Evolutionary conservation across 2,113 vertebrate species (phyloP), one percentile per base, ranked within the genome.

Genomic region (Mus musculus): DNA sequence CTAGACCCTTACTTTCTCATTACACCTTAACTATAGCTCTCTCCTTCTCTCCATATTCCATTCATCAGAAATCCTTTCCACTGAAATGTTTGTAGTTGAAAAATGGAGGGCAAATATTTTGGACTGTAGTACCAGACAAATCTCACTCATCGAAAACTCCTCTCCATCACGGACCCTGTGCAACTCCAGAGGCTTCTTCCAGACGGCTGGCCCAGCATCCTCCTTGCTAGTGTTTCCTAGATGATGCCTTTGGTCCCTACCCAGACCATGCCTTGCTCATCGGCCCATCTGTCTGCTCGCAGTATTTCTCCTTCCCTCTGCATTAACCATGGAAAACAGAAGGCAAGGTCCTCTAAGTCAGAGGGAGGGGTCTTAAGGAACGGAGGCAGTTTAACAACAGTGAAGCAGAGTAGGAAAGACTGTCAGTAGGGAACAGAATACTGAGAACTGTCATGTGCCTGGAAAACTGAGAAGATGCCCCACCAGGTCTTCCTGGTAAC

Each of bases 341-440:
- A 88, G 61, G 30, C 61, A 75, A n/a, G 26, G 63, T 61, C 2
- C 72, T 54, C 7, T 67, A 80, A 81, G 90, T 84, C 28, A 78
- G 86, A 87, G 30, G 49, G 33, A 30, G 22, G 13, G 11, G 1
- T 52, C n/a, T 49, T 81, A 28, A 93, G 22, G 52, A 89, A 88
- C 71, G 24, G 22, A 24, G 88, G 26, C 63, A 90, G 77, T 24
- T 76, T 33, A 13, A 10, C 56, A 59, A 12, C 56, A 82, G 72
- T 54, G 61, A 82, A 82, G 61, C n/a, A 69, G 14, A 49, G 59
- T 1, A 16, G 7, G 11, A 42, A 28, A 28, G 82, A 73, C 1
- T 4, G 24, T 4, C 0, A 12, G 7, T 1, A 4, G 16, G 11
- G 46, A 3, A 46, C 52, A 46, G 20, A 6, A 42, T 17, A 12